Evolutionary conservation across 2,888 invertebrate genomes (phyloP), one percentile per base, ranked within the genome.

Genomic region (Dascillus cervinus): DNA sequence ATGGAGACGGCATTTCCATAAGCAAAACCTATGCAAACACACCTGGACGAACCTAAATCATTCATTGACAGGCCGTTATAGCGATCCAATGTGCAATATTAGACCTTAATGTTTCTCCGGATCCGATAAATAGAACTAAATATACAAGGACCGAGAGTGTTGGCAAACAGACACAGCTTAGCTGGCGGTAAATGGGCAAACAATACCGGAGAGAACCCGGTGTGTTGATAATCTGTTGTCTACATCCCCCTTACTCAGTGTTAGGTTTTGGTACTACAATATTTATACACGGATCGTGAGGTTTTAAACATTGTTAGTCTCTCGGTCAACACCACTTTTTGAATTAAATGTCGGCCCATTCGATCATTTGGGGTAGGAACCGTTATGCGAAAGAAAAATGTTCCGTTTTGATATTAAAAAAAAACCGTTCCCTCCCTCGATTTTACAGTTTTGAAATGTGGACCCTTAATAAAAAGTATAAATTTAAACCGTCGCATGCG

Each of bases 101-200:
- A 29, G 43, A 24, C 44, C 43, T 44, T 40, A 37, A 37, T 29
- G 33, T 11, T 30, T 23, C n/a, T 22, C 29, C 30, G 30, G 30
- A 27, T 22, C 23, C 32, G 20, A 36, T 37, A 41, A 49, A 39
- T 48, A 45, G 41, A 42, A 44, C 48, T 49, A 51, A 51, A 46
- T 50, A 51, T 49, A n/a, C n/a, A n/a, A 50, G 44, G 44, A 43
- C 43, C 43, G 24, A 37, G 53, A 57, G 59, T 59, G 55, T 58
- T 55, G 42, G 59, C 53, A 61, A 61, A 60, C 59, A 60, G 50
- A 50, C n/a, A n/a, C 45, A 57, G 56, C 58, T 59, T 61, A 62
- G 60, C 60, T 62, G 61, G 61, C 62, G 60, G 61, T 59, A 61
- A 62, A 62, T 62, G 62, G 60, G 53, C 60, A 62, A 62, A 62